These are phyloP conservation scores for Corynorhinus townsendii DNA, from an alignment of 2,113 vertebrate species.

Conservation along the genomic window DNA sequence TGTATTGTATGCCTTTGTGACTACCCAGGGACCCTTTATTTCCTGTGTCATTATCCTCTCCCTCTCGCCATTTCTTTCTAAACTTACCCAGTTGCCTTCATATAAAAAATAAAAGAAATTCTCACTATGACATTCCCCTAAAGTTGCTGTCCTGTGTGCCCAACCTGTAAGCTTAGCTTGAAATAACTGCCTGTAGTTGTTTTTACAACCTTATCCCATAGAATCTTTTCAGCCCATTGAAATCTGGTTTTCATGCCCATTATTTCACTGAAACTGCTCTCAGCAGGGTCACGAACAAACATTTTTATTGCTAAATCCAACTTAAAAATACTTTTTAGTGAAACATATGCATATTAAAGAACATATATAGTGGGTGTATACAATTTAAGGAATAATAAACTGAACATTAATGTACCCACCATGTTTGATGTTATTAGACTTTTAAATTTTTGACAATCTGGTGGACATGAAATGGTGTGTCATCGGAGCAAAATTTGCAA, in stretches of 20 bases:
- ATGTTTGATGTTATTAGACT: not conserved
- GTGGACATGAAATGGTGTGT: not conserved
- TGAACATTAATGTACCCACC: not conserved
- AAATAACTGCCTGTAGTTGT: not conserved
- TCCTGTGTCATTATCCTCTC: not conserved
- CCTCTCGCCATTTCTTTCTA: not conserved
- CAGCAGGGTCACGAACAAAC: not conserved
- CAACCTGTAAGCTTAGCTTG: not conserved
- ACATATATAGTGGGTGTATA: not conserved
- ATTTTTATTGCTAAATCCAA: not conserved
- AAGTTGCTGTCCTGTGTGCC: not conserved
- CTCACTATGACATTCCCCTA: not conserved
- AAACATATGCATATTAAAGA: not conserved
- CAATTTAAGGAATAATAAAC: not conserved
- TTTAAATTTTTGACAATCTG: conserved; percentile 2
- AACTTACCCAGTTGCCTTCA: not conserved
- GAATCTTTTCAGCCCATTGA: not conserved
- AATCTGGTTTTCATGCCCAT: not conserved
- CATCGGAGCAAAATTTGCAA: conserved; percentile 49
- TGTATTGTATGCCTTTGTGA: not conserved
- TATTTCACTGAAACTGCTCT: not conserved
- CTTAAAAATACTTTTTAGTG: not conserved
- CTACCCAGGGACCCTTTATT: not conserved
- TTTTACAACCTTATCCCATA: not conserved
- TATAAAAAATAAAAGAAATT: not conserved